A percentile compares a stretch with the other conserved stretches of the same genome.
These are phyloP conservation scores for Oithona nana DNA, from an alignment of 2,888 invertebrate species.

Conservation along the genomic window DNA sequence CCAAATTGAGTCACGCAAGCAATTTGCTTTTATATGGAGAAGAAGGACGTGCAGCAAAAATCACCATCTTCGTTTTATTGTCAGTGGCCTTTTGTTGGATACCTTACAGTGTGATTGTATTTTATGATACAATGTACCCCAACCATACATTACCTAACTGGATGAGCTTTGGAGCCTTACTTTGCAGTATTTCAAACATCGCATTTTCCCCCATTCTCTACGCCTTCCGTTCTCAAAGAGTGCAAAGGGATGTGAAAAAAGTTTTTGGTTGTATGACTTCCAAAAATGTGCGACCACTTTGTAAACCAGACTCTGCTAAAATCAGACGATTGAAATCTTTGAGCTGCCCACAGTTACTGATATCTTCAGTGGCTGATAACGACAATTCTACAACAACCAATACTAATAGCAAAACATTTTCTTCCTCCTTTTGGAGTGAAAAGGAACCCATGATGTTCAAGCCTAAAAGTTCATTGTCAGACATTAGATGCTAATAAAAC, in stretches of 20 bases:
- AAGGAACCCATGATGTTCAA: too few relatives aligned
- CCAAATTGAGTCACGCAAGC: not conserved
- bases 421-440: too few relatives aligned
- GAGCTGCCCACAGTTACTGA: not conserved
- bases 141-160: not conserved
- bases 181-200: not conserved
- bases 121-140: not conserved
- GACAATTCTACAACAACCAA: too few relatives aligned
- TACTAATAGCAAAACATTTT: too few relatives aligned
- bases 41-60: conserved; percentile 4
- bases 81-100: conserved; percentile 1
- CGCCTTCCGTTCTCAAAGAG: conserved; percentile 2
- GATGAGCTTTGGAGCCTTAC: not conserved
- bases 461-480: too few relatives aligned
- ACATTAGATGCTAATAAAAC: too few relatives aligned
- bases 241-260: not conserved
- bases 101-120: not conserved
- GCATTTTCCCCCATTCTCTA: conserved; percentile 7
- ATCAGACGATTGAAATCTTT: not conserved
- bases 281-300: not conserved
- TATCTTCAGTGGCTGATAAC: not conserved
- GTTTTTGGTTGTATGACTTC: not conserved
- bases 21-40: not conserved
- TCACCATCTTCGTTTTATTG: not conserved
- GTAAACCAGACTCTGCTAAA: not conserved